phyloP scores from a whole-genome alignment of 2,888 invertebrate genomes.

The Idaea aversata region DNA sequence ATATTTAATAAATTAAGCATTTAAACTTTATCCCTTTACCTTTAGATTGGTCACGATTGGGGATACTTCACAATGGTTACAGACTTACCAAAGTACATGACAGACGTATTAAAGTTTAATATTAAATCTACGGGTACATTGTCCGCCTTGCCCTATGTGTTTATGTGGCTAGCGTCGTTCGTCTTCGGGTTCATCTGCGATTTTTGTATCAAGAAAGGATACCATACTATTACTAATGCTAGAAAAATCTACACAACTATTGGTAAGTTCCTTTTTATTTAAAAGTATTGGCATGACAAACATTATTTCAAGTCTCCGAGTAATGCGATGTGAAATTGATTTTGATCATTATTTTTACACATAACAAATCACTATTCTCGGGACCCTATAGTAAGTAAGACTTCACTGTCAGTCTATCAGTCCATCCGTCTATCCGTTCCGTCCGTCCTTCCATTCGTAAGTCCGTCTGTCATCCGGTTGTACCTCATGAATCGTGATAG shows the following conservation, averaged over 20 bases:
- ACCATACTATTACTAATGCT: constrained; percentile 77
- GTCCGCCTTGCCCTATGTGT: constrained; percentile 83
- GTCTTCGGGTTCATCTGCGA: constrained; percentile 85
- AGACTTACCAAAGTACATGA: constrained; percentile 86
- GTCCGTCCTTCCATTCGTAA: too few relatives aligned
- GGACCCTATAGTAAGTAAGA: too few relatives aligned
- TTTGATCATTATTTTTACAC: too few relatives aligned
- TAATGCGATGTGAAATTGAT: too few relatives aligned
- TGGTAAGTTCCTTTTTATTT: constrained; percentile 64
- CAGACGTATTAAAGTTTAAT: constrained; percentile 83
- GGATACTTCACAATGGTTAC: constrained; percentile 86
- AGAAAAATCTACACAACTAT: constrained; percentile 85
- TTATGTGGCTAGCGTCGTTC: constrained; percentile 84
- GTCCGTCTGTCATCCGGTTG: too few relatives aligned
- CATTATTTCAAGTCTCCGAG: too few relatives aligned
- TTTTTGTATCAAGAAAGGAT: constrained; percentile 81
- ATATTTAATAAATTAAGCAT: constrained; percentile 2
- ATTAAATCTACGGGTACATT: constrained; percentile 82
- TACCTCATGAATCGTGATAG: too few relatives aligned
- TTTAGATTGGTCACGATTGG: constrained; percentile 84
- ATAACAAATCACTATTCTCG: too few relatives aligned
- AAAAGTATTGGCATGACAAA: too few relatives aligned
- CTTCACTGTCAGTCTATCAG: too few relatives aligned
- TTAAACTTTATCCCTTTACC: constrained; percentile 21
- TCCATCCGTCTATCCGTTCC: too few relatives aligned